Conservation (phyloP, 2,113 vertebrate species). For the Pteronura brasiliensis region DNA sequence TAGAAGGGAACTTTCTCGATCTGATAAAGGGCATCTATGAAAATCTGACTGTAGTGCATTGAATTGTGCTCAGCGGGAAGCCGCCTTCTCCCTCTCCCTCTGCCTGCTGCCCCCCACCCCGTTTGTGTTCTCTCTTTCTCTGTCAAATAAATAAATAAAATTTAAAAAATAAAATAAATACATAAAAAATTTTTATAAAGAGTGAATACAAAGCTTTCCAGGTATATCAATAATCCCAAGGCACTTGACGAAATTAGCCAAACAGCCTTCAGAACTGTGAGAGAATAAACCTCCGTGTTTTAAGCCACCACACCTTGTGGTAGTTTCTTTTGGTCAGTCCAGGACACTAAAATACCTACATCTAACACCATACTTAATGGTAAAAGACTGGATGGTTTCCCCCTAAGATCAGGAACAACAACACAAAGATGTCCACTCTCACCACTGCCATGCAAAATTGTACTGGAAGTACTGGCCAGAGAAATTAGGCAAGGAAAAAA, state of each 20-base stretch:
- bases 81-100: too few relatives aligned
- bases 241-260: background rate
- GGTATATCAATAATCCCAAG: background rate
- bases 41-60: background rate
- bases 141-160: background rate
- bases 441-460: background rate
- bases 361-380: background rate
- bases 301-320: background rate
- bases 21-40: background rate
- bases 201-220: background rate
- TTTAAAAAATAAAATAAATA: background rate
- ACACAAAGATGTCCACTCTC: background rate
- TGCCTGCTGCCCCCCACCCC: too few relatives aligned
- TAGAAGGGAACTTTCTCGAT: background rate
- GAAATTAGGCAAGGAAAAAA: background rate
- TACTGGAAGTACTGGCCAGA: background rate
- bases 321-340: background rate
- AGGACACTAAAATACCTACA: background rate
- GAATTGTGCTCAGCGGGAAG: background rate
- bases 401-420: background rate
- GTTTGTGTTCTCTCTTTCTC: too few relatives aligned
- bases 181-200: background rate
- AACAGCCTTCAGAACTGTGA: background rate
- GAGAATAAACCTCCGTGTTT: background rate
- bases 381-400: background rate